phyloP scores from a whole-genome alignment of 1,140 invertebrate genomes.

The Caenorhabditis tropicalis region DNA sequence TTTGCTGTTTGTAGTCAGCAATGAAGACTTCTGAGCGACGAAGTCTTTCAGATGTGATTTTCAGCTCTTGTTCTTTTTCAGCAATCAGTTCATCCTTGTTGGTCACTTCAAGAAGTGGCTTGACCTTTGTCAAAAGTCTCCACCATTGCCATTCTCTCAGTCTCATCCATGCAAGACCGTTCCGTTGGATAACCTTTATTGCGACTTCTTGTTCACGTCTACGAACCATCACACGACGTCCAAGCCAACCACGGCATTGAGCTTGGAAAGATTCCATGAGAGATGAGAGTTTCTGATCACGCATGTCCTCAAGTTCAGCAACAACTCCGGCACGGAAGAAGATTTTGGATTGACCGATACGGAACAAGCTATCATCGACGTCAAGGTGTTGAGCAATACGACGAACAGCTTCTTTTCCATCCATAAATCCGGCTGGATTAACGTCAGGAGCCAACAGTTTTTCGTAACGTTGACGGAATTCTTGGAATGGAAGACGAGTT shows the following conservation, averaged over 20 bases:
- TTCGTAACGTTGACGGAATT: constrained; percentile 79
- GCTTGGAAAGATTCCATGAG: constrained; percentile 89
- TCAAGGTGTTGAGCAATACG: constrained; percentile 85
- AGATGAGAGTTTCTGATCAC: constrained; percentile 97
- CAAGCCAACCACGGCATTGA: constrained; percentile 91
- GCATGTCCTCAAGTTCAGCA: constrained; percentile 89
- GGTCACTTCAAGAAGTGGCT: background rate
- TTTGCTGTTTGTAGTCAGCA: constrained; percentile 84
- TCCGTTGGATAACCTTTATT: constrained; percentile 96
- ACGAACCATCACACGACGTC: constrained; percentile 92
- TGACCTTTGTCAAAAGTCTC: constrained; percentile 90
- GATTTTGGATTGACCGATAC: constrained; percentile 95
- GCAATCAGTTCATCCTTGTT: constrained; percentile 45
- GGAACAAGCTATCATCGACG: constrained; percentile 90
- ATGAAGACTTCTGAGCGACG: constrained; percentile 72
- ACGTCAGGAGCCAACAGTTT: constrained; percentile 90
- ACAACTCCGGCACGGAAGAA: constrained; percentile 96
- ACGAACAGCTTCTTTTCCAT: constrained; percentile 97
- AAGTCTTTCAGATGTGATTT: constrained; percentile 25
- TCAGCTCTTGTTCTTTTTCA: constrained; percentile 46
- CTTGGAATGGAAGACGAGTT: constrained; percentile 78
- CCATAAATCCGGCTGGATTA: constrained; percentile 97
- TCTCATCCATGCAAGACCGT: constrained; percentile 97
- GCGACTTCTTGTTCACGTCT: constrained; percentile 95
- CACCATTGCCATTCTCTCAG: constrained; percentile 99